phyloP scores from a whole-genome alignment of 1,140 invertebrate genomes.

The Penaeus indicus region DNA sequence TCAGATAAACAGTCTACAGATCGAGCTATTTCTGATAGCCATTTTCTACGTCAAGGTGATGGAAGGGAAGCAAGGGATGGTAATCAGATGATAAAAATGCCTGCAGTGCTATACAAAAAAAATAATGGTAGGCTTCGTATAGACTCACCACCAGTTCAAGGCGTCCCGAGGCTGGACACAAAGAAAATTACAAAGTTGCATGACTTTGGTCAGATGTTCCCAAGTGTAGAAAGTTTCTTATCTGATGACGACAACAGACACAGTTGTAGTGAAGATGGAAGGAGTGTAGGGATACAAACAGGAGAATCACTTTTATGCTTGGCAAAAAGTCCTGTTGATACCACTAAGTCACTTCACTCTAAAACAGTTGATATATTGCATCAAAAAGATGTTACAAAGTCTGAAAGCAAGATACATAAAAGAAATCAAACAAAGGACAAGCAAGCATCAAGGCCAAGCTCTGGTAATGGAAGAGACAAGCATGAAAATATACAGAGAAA shows the following conservation, averaged over 20 bases:
- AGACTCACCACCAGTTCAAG: background rate
- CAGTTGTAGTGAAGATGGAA: background rate
- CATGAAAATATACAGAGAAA: too few relatives aligned
- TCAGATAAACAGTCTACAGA: conserved; percentile 37
- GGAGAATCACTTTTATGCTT: conserved; percentile 42
- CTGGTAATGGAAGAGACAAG: too few relatives aligned
- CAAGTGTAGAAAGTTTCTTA: conserved; percentile 37
- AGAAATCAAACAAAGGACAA: too few relatives aligned
- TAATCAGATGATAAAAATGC: conserved; percentile 11
- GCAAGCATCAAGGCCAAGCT: too few relatives aligned
- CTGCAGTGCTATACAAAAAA: background rate
- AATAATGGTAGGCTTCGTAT: background rate
- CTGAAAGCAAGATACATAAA: too few relatives aligned
- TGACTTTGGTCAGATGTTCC: conserved; percentile 60
- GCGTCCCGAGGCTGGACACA: background rate
- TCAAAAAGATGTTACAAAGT: too few relatives aligned
- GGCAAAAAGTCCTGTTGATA: background rate
- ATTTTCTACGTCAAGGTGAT: conserved; percentile 48
- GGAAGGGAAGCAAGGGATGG: conserved; percentile 42
- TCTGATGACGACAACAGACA: too few relatives aligned
- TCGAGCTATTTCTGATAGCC: conserved; percentile 26
- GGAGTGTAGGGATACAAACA: conserved; percentile 47
- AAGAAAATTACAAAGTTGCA: background rate
- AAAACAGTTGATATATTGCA: too few relatives aligned
- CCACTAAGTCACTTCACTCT: too few relatives aligned